Conservation (phyloP, 2,888 invertebrate genomes). For the Oligia fasciuncula region DNA sequence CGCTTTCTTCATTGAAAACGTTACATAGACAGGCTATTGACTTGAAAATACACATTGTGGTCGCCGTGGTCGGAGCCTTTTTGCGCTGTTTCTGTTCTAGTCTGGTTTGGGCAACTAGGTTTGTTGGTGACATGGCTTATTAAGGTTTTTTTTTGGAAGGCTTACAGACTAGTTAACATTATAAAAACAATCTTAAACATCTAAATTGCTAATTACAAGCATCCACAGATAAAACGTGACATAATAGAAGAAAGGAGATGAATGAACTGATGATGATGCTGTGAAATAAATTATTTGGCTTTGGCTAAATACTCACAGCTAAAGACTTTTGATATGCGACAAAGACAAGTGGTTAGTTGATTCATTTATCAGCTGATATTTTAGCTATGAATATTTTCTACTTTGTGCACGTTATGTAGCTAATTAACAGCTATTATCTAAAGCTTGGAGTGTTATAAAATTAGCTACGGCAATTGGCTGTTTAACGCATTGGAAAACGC, state of each 20-base stretch:
- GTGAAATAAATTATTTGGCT: background rate
- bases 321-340: no score
- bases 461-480: conserved; percentile 33
- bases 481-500: conserved; percentile 31
- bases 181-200: no score
- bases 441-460: background rate
- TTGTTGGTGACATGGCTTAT: background rate
- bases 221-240: no score
- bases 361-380: background rate
- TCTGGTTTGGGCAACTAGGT: conserved; percentile 19
- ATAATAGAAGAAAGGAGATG: background rate
- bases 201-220: no score
- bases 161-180: no score
- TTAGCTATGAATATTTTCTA: background rate
- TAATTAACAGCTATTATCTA: background rate
- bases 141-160: background rate
- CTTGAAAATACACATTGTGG: conserved; percentile 59
- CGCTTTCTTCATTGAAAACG: conserved; percentile 67
- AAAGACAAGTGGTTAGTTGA: background rate
- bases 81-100: conserved; percentile 28
- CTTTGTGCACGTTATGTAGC: background rate
- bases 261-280: no score
- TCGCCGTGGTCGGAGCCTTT: conserved; percentile 28
- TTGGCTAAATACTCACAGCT: background rate
- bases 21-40: conserved; percentile 56